These are phyloP conservation scores for Zelostemma sp. DNA, from an alignment of 1,140 invertebrate species.

Conservation along the genomic window DNA sequence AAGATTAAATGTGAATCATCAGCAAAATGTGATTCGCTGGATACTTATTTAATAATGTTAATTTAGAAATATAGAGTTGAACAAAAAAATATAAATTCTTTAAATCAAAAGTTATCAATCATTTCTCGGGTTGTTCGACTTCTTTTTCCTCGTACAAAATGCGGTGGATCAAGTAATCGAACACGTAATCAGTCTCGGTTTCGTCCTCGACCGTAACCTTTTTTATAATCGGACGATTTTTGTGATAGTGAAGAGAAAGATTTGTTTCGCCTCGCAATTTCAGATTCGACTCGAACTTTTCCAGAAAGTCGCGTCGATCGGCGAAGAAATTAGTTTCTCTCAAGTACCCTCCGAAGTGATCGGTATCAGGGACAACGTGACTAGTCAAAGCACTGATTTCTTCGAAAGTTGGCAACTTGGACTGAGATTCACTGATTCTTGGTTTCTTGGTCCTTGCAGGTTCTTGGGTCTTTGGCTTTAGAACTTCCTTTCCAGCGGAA, in stretches of 20 bases:
- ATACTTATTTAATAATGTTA: no score
- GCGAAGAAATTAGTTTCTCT: constrained; percentile 19
- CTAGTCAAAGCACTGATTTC: constrained; percentile 21
- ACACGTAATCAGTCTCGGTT: constrained; percentile 8
- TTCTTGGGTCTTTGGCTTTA: not conserved
- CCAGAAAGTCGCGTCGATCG: constrained; percentile 23
- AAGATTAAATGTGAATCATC: no score
- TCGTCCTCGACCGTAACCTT: not conserved
- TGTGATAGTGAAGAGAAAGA: not conserved
- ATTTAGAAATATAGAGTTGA: no score
- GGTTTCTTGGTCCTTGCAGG: not conserved
- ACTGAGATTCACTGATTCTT: constrained; percentile 16
- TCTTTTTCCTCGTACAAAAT: constrained; percentile 14
- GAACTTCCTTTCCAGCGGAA: constrained; percentile 13
- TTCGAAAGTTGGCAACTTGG: constrained; percentile 20
- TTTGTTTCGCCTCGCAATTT: not conserved
- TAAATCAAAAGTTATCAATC: no score
- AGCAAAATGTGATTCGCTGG: no score
- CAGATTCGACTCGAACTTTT: constrained; percentile 21
- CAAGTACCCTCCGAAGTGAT: constrained; percentile 37
- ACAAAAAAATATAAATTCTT: no score
- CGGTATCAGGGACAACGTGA: constrained; percentile 13
- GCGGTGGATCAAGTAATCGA: constrained; percentile 26
- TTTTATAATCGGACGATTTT: constrained; percentile 7
- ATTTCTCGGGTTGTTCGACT: not conserved